Evolutionary conservation across 2,113 vertebrate genomes (phyloP).

Genomic region (Xiphorhynchus elegans): DNA sequence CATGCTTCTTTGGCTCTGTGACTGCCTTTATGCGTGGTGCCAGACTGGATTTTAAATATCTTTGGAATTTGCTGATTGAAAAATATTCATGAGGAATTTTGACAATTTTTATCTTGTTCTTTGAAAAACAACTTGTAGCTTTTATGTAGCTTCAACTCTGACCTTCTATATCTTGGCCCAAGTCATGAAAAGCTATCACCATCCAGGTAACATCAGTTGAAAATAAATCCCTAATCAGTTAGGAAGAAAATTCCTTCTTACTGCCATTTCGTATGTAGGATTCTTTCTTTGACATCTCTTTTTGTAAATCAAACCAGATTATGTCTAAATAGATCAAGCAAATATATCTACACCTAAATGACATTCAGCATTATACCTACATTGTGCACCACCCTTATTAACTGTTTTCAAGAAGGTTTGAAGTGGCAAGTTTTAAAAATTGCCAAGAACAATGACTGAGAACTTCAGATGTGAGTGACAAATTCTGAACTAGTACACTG

Average conservation of each 20-base stretch:
- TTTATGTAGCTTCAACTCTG: neutral
- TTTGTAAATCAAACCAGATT: neutral
- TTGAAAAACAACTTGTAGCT: neutral
- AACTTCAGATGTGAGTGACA: slow-evolving; percentile 15
- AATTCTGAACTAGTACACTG: slow-evolving; percentile 42
- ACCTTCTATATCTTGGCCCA: neutral
- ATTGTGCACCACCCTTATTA: neutral
- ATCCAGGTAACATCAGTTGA: neutral
- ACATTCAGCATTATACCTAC: neutral
- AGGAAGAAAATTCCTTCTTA: neutral
- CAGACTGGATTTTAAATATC: neutral
- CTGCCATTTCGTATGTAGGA: neutral
- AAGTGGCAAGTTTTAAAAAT: slow-evolving; percentile 34
- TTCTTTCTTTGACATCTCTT: neutral
- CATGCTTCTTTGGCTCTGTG: neutral
- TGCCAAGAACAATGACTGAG: neutral
- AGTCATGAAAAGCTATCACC: neutral
- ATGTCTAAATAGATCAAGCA: neutral
- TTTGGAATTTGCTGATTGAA: neutral
- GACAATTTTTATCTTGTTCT: neutral
- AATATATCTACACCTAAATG: neutral
- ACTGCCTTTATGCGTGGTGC: neutral
- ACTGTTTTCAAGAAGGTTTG: neutral
- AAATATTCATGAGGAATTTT: neutral
- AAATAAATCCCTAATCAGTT: neutral